These are phyloP conservation scores for Pammene fasciana DNA, from an alignment of 2,888 invertebrate species.

Conservation along the genomic window DNA sequence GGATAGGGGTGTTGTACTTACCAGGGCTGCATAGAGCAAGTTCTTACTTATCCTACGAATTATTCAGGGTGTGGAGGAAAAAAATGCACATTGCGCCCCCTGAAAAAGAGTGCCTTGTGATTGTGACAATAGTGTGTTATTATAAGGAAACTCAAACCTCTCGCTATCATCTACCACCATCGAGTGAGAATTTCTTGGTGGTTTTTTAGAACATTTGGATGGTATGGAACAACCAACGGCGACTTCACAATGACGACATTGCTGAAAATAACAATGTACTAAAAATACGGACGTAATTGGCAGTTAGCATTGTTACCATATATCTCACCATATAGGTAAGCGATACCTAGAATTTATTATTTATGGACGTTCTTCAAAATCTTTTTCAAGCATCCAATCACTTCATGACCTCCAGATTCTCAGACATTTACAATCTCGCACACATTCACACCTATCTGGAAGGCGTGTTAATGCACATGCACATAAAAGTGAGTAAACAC, in stretches of 20 bases:
- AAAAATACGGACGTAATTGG: not conserved
- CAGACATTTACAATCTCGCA: conserved; percentile 60
- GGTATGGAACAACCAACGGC: not conserved
- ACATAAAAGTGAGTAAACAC: conserved; percentile 58
- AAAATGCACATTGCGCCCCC: too few species aligned
- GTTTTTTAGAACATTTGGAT: not conserved
- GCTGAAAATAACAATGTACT: conserved; percentile 22
- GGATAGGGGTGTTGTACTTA: too few species aligned
- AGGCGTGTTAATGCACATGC: conserved; percentile 73
- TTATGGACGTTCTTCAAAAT: conserved; percentile 52
- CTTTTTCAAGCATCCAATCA: conserved; percentile 62
- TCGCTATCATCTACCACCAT: too few species aligned
- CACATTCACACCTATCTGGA: conserved; percentile 57
- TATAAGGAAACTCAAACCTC: too few species aligned
- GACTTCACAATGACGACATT: conserved; percentile 19
- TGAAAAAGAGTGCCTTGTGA: too few species aligned
- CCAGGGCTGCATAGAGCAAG: too few species aligned
- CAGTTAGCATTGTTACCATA: conserved; percentile 27
- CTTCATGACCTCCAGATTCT: conserved; percentile 69
- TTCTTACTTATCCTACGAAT: too few species aligned
- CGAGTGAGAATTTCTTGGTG: not conserved
- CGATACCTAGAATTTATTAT: conserved; percentile 48
- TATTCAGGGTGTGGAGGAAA: too few species aligned
- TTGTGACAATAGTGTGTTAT: too few species aligned
- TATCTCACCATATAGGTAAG: not conserved